Evolutionary conservation across 2,797 vertebrate genomes (phyloP), one percentile per base, ranked within the genome.

Genomic region (Enteromius radiatus): DNA sequence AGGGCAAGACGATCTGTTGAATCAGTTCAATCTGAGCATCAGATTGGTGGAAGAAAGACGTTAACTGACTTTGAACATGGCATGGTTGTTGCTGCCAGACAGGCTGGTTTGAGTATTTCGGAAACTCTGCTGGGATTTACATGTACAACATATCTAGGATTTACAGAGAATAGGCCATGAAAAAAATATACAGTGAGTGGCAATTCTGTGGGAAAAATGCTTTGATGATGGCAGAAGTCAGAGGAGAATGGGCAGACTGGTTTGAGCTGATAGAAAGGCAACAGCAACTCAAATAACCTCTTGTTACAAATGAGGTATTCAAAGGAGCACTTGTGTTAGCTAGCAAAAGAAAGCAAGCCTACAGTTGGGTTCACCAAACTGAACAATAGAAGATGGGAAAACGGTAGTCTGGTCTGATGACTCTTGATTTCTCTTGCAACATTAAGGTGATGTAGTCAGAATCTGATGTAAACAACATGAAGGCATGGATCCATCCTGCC

Each of bases 91-190:
- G 54, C 11, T 59, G n/a, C 54, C 54, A 59, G n/a, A 59, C 10
- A 59, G n/a, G 54, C 54, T 59, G n/a, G n/a, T 59, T 23, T 59
- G 54, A 59, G 56, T 26, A 59, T 14, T 59, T 59, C 56, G 26
- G 56, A 59, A 59, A 59, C 56, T 59, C 11, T 59, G 12, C 56
- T 59, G 56, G 56, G 56, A 59, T 59, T 59, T 59, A 26, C 56
- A 26, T 59, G 56, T 11, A 12, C 56, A 59, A 59, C 56, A 59
- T 59, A 23, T 59, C 10, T 26, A 59, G 56, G n/a, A 23, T 12
- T 59, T 59, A 59, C n/a, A 26, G 56, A 26, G 11, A 59, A 26
- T 14, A 26, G 10, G 11, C 54, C 10, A 59, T 11, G 26, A 26
- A 59, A 59, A 59, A 26, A 59, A 59, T 26, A 59, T 59, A 11